Evolutionary conservation across 1,140 invertebrate genomes (phyloP).

Genomic region (Bombus pascuorum): DNA sequence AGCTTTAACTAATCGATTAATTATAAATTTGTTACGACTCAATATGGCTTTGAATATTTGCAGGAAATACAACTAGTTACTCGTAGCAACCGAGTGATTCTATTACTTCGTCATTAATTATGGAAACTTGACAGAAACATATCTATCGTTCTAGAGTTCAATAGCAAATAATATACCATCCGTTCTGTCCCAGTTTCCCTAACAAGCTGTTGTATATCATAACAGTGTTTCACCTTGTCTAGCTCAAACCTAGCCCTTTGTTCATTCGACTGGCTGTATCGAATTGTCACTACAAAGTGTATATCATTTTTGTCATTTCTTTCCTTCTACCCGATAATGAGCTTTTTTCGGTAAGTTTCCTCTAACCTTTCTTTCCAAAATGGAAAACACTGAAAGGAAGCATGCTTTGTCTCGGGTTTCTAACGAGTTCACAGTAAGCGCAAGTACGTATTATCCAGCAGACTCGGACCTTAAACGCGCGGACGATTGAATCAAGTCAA

Average conservation of each 20-base stretch:
- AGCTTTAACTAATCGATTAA: background rate
- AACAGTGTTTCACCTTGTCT: background rate
- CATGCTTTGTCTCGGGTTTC: background rate
- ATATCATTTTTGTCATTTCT: background rate
- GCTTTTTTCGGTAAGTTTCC: background rate
- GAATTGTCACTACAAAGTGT: background rate
- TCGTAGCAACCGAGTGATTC: background rate
- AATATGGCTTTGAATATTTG: background rate
- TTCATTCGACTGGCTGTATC: background rate
- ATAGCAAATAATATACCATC: background rate
- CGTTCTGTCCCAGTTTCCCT: background rate
- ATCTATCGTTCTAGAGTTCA: background rate
- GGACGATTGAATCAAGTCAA: background rate
- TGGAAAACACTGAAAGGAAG: background rate
- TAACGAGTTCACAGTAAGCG: background rate
- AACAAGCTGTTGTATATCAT: background rate
- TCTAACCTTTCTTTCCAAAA: background rate
- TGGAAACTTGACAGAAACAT: background rate
- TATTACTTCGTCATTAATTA: slow-evolving; percentile 9
- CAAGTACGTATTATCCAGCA: background rate
- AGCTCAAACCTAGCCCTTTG: background rate
- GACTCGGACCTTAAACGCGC: background rate
- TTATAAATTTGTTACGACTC: background rate
- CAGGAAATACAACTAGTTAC: too few relatives aligned
- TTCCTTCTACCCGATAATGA: background rate